phyloP scores from a whole-genome alignment of 2,888 invertebrate genomes.

The Tolmerus cingulatus region DNA sequence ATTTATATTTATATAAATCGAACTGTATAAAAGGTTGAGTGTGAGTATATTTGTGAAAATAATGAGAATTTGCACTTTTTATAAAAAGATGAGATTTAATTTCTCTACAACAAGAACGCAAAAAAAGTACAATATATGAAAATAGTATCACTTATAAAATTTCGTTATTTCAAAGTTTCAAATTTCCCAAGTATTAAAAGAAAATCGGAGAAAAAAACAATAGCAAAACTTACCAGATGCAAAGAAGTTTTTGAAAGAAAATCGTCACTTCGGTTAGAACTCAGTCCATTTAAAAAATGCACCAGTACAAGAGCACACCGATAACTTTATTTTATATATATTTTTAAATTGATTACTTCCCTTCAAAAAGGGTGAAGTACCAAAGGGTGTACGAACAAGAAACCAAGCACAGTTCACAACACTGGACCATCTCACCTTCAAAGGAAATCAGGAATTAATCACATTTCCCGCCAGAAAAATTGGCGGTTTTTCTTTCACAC shows the following conservation, averaged over 20 bases:
- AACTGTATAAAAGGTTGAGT: too few species aligned
- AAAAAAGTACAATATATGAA: not conserved
- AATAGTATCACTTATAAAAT: not conserved
- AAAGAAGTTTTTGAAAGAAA: not conserved
- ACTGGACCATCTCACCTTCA: slow-evolving; percentile 12
- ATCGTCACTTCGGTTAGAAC: not conserved
- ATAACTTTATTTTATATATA: not conserved
- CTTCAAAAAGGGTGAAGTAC: not conserved
- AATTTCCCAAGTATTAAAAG: not conserved
- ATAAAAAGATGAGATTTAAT: not conserved
- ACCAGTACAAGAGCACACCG: not conserved
- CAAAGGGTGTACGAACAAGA: not conserved
- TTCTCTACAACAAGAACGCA: not conserved
- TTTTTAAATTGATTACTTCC: not conserved
- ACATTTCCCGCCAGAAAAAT: slow-evolving; percentile 42
- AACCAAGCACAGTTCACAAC: slow-evolving; percentile 18
- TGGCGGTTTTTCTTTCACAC: slow-evolving; percentile 40
- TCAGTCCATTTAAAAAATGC: not conserved
- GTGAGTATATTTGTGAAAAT: not conserved
- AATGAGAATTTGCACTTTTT: not conserved
- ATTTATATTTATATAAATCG: too few species aligned
- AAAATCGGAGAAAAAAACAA: not conserved
- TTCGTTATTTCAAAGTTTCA: not conserved
- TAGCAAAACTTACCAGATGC: not conserved
- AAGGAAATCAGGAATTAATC: slow-evolving; percentile 36